Base-by-base conservation (phyloP, 2,888 invertebrate genomes). In the Neoitamus cyanurus region DNA sequence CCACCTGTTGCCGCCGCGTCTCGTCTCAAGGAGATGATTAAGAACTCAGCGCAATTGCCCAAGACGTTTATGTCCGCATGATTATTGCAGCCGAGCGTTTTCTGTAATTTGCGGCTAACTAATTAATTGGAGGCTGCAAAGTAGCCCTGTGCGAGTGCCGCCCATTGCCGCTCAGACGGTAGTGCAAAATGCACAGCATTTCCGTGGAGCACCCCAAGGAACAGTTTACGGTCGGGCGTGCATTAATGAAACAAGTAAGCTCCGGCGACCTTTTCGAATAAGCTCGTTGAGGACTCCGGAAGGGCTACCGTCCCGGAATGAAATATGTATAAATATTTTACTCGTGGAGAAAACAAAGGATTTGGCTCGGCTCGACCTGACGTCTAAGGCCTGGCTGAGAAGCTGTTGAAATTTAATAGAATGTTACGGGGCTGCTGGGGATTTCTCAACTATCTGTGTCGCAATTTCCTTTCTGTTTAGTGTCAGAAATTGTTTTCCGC, bases 391-490 rank as follows among this genome's bases (percentile, higher is more conserved):
- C 20, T 58, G 25, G 20, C 25, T 58, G 20, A 80, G 28, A 80
- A 68, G 20, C 80, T 80, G 58, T 68, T 80, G 80, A 80, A 80
- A 80, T 82, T 84, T 73, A 83, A 83, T 83, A 72, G 46, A 83
- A 83, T 72, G 72, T 83, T 83, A 83, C 46, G 72, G 42, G 11
- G 72, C 83, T 20, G 42, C 37, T 70, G 83, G 83, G 82, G 34
- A 68, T 80, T 58, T 28, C 80, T 48, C 58, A 80, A 80, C 80
- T 80, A 80, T 80, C 80, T 80, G 58, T 80, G 80, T 58, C 34
- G 80, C 80, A 80, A 80, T 80, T 80, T 68, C 68, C 80, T 68
- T 80, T 80, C 80, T 80, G 68, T 80, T 80, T 80, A 80, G 80
- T 80, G 80, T 80, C 34, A 80, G 34, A 68, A 80, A 80, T 80